A percentile compares a stretch with the other conserved stretches of the same genome.
Evolutionary conservation across 2,797 vertebrate species (phyloP).

Genomic region (Dipus sagitta): DNA sequence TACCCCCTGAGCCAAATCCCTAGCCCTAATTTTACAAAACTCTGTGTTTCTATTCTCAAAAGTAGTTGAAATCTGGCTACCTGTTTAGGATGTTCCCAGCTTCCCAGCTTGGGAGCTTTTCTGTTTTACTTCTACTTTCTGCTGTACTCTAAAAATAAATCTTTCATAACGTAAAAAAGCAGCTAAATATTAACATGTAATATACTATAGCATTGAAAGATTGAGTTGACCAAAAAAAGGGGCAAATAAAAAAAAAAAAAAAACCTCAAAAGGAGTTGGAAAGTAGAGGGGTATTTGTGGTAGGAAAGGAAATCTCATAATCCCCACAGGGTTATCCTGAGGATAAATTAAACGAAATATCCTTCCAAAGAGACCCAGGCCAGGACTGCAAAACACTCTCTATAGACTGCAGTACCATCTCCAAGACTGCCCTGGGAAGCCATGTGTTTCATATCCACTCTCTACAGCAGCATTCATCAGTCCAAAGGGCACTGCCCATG

Average conservation of each 20-base stretch:
- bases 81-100: too few relatives aligned
- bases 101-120: too few relatives aligned
- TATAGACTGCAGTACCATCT: not conserved
- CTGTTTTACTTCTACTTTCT: too few relatives aligned
- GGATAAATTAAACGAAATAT: not conserved
- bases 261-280: not conserved
- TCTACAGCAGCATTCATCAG: not conserved
- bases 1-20: too few relatives aligned
- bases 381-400: not conserved
- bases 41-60: not conserved
- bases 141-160: too few relatives aligned
- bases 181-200: not conserved
- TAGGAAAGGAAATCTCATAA: not conserved
- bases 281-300: not conserved
- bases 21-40: too few relatives aligned
- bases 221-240: not conserved
- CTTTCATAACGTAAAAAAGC: too few relatives aligned
- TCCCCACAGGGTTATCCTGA: not conserved
- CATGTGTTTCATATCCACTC: not conserved
- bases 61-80: not conserved
- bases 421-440: not conserved
- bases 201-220: not conserved
- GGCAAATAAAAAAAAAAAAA: not conserved
- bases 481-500: rapidly evolving
- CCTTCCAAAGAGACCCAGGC: not conserved